Base-by-base conservation (phyloP, 2,797 vertebrate genomes). In the Zenarchopterus dispar region DNA sequence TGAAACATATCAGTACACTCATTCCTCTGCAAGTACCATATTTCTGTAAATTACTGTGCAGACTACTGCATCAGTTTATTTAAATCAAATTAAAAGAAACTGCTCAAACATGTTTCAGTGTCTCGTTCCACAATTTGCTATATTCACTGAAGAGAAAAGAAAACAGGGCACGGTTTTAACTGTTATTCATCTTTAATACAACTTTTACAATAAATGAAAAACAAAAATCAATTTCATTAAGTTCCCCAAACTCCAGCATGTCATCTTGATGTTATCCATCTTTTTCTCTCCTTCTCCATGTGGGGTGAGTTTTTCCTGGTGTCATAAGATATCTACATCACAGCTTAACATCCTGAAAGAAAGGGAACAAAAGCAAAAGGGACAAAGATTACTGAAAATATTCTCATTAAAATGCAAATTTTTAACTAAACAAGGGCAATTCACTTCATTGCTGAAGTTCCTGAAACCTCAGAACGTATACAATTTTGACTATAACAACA, bases 131-230 rank as follows among this genome's bases (percentile, higher is more conserved):
- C 22, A 47, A 11, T 61, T 19, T 11, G 17, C 5, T 5, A 6
- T 13, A 17, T 31, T 66, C 13, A 21, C 19, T 21, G 72, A 22
- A 13, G 45, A 51, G 10, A 21, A 6, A 77, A 58, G 0, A 51
- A 60, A 0, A 59, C 33, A 66, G 24, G 0, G 41, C 2, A 50
- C 24, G 1, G 17, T 48, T 44, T 46, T 72, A 78, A 50, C 0
- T 11, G 16, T 69, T 58, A 63, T 72, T 43, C 24, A 81, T 62
- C 47, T 88, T 91, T 86, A 86, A 84, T 88, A 80, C 49, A 67
- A 54, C 57, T 81, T 84, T 79, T 82, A 81, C 89, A 84, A 88
- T 84, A 89, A 84, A 89, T 84, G 24, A 81, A 77, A 69, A 44
- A 56, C 24, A 56, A 41, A 46, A 9, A 65, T 46, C 6, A 43